phyloP scores from a whole-genome alignment of 2,113 vertebrate genomes.

The Catharus fuscescens region DNA sequence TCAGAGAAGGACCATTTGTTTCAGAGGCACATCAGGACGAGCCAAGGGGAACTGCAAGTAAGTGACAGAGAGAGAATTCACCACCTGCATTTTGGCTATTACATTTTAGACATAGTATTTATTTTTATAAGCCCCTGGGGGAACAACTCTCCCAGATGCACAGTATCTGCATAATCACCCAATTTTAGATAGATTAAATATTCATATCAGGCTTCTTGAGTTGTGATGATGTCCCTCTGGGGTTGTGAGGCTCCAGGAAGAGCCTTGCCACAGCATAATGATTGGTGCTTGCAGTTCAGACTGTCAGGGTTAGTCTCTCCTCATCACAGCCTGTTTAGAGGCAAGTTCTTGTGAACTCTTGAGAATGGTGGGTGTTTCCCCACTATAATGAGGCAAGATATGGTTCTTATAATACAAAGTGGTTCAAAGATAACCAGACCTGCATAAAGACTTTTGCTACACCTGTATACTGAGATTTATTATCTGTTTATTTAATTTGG shows the following conservation, averaged over 20 bases:
- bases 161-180: conserved; percentile 70
- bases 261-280: neutral
- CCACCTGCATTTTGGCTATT: conserved; percentile 46
- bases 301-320: neutral
- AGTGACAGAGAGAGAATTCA: neutral
- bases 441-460: neutral
- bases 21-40: neutral
- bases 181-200: conserved; percentile 70
- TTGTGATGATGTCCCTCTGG: conserved; percentile 44
- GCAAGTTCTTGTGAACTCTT: neutral
- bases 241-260: conserved; percentile 29
- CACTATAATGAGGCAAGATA: neutral
- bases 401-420: neutral
- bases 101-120: conserved; percentile 48
- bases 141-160: conserved; percentile 54
- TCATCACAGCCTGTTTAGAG: neutral
- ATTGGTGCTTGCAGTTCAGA: neutral
- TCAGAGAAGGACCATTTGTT: neutral
- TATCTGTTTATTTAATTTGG: neutral
- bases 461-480: neutral
- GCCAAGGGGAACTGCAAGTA: neutral
- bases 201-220: conserved; percentile 56
- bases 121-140: conserved; percentile 65
- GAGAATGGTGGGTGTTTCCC: neutral
- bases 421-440: neutral